Evolutionary conservation across 1,140 invertebrate genomes (phyloP).

Genomic region (Pygmarrhopalites habei): DNA sequence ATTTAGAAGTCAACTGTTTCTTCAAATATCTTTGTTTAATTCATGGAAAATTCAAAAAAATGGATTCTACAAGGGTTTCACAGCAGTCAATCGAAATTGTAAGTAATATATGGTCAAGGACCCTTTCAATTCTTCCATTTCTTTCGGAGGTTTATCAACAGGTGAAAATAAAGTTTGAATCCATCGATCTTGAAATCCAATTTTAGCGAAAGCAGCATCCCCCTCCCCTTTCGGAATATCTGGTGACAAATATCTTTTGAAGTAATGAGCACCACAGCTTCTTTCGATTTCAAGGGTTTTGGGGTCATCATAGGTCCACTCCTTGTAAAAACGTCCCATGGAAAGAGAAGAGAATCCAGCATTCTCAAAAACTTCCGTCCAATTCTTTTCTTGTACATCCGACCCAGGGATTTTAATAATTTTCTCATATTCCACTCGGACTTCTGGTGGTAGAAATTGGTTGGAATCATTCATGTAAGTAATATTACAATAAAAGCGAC

Average conservation of each 20-base stretch:
- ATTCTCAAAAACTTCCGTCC: background rate
- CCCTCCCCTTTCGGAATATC: background rate
- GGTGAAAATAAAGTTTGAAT: background rate
- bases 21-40: too few species aligned
- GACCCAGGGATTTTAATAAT: background rate
- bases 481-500: constrained; percentile 12
- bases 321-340: background rate
- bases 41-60: too few species aligned
- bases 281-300: background rate
- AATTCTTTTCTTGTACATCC: background rate
- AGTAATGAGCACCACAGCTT: background rate
- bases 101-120: background rate
- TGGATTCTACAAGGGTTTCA: too few species aligned
- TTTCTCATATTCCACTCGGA: background rate
- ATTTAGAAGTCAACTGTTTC: too few species aligned
- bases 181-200: background rate
- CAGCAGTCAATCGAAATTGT: background rate
- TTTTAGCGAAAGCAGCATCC: too few species aligned
- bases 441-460: background rate
- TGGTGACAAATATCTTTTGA: background rate
- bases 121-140: background rate
- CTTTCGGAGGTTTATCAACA: background rate
- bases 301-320: background rate
- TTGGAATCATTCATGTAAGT: constrained; percentile 2
- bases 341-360: background rate